Conservation (phyloP, 2,113 vertebrate species). For the Lepus americanus region DNA sequence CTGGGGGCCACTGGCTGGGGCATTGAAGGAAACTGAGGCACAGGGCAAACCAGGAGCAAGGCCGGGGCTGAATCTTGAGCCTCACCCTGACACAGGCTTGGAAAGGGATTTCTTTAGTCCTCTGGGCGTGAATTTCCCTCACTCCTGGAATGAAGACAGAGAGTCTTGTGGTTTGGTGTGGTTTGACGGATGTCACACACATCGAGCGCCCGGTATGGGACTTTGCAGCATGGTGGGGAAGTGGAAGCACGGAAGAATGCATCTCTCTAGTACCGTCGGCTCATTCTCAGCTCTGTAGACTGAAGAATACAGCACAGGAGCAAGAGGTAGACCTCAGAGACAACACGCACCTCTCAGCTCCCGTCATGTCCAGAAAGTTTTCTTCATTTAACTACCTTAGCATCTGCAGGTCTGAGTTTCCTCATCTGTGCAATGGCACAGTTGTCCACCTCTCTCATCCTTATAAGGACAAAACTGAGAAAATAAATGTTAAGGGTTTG, state of each 20-base stretch:
- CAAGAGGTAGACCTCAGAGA: rapidly evolving
- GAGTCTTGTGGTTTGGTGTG: rapidly evolving
- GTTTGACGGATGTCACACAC: rapidly evolving
- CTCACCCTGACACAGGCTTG: rapidly evolving
- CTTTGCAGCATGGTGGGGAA: too few species aligned
- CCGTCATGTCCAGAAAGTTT: neutral
- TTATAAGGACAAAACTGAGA: neutral
- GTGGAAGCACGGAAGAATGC: neutral
- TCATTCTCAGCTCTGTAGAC: too few species aligned
- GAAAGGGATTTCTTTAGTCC: neutral
- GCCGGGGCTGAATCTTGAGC: rapidly evolving
- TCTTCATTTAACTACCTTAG: neutral
- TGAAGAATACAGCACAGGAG: too few species aligned
- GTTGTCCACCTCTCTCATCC: too few species aligned
- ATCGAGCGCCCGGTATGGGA: rapidly evolving
- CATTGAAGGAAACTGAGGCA: rapidly evolving
- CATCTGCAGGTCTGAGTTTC: neutral
- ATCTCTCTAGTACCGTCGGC: rapidly evolving
- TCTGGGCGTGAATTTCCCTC: too few species aligned
- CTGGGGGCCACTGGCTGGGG: neutral
- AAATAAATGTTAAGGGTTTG: neutral
- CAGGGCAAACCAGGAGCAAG: too few species aligned
- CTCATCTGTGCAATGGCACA: neutral
- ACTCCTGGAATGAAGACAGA: rapidly evolving
- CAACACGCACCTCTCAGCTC: rapidly evolving